phyloP scores from a whole-genome alignment of 2,888 invertebrate species.

The Pyrocoelia pectoralis region DNA sequence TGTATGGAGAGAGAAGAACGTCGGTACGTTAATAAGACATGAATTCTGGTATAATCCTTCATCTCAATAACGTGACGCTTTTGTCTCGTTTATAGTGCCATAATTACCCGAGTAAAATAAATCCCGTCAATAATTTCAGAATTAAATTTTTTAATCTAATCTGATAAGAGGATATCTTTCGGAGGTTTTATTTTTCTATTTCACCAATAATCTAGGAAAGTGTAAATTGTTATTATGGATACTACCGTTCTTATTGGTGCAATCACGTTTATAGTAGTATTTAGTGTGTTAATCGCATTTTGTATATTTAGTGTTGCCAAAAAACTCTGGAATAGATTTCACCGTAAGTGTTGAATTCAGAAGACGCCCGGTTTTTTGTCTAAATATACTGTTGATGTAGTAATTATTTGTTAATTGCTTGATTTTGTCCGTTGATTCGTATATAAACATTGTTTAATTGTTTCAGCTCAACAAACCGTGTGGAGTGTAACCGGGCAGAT shows the following conservation, averaged over 20 bases:
- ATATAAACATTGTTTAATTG: too few species aligned
- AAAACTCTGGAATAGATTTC: background rate
- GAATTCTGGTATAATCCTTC: too few species aligned
- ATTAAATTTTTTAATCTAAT: background rate
- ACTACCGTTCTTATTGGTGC: background rate
- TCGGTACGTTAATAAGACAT: too few species aligned
- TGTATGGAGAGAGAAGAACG: too few species aligned
- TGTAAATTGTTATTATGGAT: background rate
- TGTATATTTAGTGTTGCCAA: background rate
- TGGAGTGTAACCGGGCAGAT: constrained; percentile 39
- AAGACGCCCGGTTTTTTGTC: too few species aligned
- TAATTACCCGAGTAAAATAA: too few species aligned
- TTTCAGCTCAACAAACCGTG: constrained; percentile 37
- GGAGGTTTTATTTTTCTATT: background rate
- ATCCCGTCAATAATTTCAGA: background rate
- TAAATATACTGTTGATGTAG: too few species aligned
- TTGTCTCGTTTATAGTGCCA: too few species aligned
- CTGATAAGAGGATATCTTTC: background rate
- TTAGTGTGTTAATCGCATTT: background rate
- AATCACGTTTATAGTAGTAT: background rate
- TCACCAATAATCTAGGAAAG: background rate
- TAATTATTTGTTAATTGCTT: too few species aligned
- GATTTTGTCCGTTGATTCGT: too few species aligned
- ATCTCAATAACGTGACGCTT: too few species aligned
- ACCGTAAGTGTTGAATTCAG: background rate